phyloP scores from a whole-genome alignment of 1,140 invertebrate species.

The Heliconius melpomene region DNA sequence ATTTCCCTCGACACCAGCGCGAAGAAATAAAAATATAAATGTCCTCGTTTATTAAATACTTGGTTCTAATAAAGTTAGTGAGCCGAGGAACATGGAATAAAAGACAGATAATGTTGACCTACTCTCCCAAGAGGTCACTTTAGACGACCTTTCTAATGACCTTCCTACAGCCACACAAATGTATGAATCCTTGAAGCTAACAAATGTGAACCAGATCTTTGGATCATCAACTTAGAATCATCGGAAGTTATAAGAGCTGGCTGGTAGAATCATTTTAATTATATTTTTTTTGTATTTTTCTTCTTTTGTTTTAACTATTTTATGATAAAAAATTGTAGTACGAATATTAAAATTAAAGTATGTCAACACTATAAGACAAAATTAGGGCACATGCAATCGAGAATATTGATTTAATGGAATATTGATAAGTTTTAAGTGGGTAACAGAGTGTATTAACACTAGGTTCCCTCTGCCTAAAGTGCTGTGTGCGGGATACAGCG shows the following conservation, averaged over 20 bases:
- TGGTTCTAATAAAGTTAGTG: neutral
- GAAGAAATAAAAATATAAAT: too few species aligned
- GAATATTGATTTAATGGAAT: too few species aligned
- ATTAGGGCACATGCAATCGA: too few species aligned
- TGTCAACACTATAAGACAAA: too few species aligned
- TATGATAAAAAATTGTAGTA: too few species aligned
- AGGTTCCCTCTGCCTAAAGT: too few species aligned
- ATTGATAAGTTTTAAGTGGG: too few species aligned
- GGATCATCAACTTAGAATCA: neutral
- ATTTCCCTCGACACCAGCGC: too few species aligned
- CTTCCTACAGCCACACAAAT: neutral
- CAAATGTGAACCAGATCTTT: constrained; percentile 6
- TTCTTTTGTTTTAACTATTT: too few species aligned
- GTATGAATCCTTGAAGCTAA: constrained; percentile 1
- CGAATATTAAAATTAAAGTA: too few species aligned
- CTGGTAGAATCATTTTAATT: neutral
- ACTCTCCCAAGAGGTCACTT: constrained; percentile 15
- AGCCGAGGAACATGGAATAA: neutral
- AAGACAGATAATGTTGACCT: constrained; percentile 22
- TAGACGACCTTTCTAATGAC: neutral
- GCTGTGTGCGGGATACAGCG: too few species aligned
- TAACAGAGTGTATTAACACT: too few species aligned
- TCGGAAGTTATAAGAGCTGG: neutral
- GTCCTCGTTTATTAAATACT: neutral
- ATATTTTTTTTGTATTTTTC: neutral